These are phyloP conservation scores for Julus scanicus DNA, from an alignment of 2,888 invertebrate genomes.

Conservation along the genomic window DNA sequence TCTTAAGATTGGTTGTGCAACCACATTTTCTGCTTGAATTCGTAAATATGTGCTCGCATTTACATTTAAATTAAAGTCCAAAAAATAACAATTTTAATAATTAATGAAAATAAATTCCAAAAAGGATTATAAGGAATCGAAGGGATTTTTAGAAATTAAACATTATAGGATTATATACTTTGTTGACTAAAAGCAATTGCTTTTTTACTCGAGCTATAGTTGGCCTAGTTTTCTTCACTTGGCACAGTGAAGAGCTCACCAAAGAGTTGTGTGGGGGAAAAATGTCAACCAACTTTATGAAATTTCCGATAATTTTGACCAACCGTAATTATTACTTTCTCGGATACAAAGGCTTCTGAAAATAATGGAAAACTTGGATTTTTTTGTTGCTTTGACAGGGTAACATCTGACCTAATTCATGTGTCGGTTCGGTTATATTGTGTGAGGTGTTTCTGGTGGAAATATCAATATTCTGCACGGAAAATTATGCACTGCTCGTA, in stretches of 20 bases:
- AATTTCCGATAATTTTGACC: neutral
- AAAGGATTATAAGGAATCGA: too few relatives aligned
- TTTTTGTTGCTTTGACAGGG: neutral
- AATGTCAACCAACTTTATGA: neutral
- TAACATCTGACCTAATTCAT: conserved; percentile 12
- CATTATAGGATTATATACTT: neutral
- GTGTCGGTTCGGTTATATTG: neutral
- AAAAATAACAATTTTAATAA: too few relatives aligned
- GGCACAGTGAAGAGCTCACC: neutral
- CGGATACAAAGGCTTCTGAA: neutral
- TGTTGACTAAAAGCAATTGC: neutral
- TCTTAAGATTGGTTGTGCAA: too few relatives aligned
- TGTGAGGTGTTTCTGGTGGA: neutral
- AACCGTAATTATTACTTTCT: neutral
- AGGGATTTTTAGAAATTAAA: neutral
- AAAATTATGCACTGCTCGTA: neutral
- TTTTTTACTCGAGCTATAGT: neutral
- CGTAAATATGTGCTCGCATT: too few relatives aligned
- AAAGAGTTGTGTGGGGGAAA: neutral
- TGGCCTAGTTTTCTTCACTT: neutral
- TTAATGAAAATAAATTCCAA: too few relatives aligned
- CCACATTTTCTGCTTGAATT: too few relatives aligned
- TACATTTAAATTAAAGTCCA: too few relatives aligned
- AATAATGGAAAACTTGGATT: neutral
- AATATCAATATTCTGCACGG: conserved; percentile 1